Conservation (phyloP, 2,888 invertebrate species). For the Drosophila rubida region DNA sequence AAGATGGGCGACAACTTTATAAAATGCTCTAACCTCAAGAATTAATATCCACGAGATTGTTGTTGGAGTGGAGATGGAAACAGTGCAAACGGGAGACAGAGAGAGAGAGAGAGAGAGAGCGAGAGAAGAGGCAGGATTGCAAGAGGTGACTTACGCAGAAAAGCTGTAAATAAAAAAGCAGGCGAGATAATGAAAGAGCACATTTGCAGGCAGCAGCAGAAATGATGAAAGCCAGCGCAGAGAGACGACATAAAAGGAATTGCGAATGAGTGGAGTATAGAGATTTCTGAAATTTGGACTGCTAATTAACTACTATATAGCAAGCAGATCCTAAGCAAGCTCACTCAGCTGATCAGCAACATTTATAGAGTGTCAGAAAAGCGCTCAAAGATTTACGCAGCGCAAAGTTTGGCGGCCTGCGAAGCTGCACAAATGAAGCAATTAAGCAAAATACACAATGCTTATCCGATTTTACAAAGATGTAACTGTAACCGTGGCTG, state of each 20-base stretch:
- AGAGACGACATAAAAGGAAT: too few species aligned
- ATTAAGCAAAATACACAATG: background rate
- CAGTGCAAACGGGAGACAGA: background rate
- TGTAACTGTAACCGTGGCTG: background rate
- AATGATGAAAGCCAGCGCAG: too few species aligned
- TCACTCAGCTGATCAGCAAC: too few species aligned
- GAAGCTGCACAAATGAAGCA: background rate
- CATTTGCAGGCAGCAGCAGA: background rate
- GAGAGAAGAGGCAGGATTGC: background rate
- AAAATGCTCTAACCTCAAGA: conserved; percentile 42
- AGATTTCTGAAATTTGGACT: too few species aligned
- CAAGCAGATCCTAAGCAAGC: too few species aligned
- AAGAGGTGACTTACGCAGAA: too few species aligned
- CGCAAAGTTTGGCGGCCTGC: background rate
- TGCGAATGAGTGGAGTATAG: too few species aligned
- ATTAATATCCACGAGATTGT: conserved; percentile 18
- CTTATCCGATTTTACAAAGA: background rate
- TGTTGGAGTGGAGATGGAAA: conserved; percentile 1
- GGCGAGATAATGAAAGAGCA: background rate
- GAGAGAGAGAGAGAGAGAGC: background rate
- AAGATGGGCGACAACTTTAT: conserved; percentile 22
- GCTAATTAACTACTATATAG: too few species aligned
- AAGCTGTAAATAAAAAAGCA: background rate
- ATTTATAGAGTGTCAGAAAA: background rate
- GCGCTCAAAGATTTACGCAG: too few species aligned